Conservation (phyloP, 2,888 invertebrate genomes). For the Tuta absoluta region DNA sequence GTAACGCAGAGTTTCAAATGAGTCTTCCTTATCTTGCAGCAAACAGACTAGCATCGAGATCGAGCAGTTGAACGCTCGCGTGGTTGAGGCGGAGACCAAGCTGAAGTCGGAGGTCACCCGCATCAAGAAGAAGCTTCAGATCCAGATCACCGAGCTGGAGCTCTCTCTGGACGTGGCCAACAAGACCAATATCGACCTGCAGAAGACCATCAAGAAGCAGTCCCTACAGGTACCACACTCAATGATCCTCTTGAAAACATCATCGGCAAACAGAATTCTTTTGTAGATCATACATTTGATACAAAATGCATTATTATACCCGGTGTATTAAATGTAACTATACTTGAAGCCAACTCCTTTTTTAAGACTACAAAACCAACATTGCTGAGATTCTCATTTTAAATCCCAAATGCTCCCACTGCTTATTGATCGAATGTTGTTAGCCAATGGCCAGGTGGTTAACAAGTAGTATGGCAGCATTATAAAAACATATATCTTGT, state of each 20-base stretch:
- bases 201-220: conserved; percentile 98
- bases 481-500: not conserved
- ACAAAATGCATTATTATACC: too few species aligned
- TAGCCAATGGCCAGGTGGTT: too few species aligned
- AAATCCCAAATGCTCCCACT: too few species aligned
- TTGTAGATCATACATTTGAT: too few species aligned
- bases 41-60: conserved; percentile 99
- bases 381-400: too few species aligned
- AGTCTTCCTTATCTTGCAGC: conserved; percentile 74
- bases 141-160: conserved; percentile 98
- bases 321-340: too few species aligned
- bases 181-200: conserved; percentile 98
- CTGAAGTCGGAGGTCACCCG: conserved; percentile 97
- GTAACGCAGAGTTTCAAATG: not conserved
- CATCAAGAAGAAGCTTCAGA: conserved; percentile 99
- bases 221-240: conserved; percentile 88
- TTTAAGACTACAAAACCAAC: too few species aligned
- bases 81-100: conserved; percentile 97
- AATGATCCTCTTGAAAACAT: not conserved
- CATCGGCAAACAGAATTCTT: too few species aligned
- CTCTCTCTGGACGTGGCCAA: conserved; percentile 98
- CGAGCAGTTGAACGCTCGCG: conserved; percentile 96
- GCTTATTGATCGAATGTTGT: too few species aligned
- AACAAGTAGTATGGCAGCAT: too few species aligned
- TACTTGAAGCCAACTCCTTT: too few species aligned